Base-by-base conservation (phyloP, 2,113 vertebrate species). In the Gymnogyps californianus region DNA sequence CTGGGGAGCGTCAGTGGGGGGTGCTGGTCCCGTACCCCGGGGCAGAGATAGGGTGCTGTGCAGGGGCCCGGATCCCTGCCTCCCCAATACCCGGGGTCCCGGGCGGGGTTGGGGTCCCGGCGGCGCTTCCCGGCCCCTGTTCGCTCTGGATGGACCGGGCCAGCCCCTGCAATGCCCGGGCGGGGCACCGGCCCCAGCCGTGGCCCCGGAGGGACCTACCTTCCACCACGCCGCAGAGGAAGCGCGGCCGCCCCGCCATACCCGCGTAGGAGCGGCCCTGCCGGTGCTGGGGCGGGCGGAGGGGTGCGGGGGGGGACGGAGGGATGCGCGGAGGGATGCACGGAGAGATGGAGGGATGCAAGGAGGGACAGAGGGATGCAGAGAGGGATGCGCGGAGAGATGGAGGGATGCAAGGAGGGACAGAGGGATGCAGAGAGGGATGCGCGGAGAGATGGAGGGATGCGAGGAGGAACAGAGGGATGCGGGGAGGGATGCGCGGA, bases 141-240 rank as follows among this genome's bases (percentile, higher is more conserved):
- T 71, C 47, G 28, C 44, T 22, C 26, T 3, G 11, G 16, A 16
- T 6, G 47, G 19, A 11, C 71, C 16, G 5, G 54, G 32, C 7
- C 57, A 54, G 28, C 16, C 49, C 58, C 67, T 26, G 83, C 80
- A 67, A 20, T 2, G 57, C 67, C 51, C 89, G 17, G 51, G 29
- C 14, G 26, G 36, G 34, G 40, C 18, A 32, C 32, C 18, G 51
- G 66, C 24, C 65, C 51, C 80, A 7, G 70, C 54, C 76, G 47
- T 70, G n/a, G 80, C 71, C 26, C 31, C 52, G 51, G 57, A 6
- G 32, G 54, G 54, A 76, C 98, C 97, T 98, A 99, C 98, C 98
- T 98, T 99, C 99, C 97, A 99, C 98, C 92, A 99, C 98, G 75
- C 98, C 98, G 85, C 98, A 99, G 94, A 99, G 96, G 96, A 98